These are phyloP conservation scores for Alviniconcha marisindica DNA, from an alignment of 1,140 invertebrate genomes.

Conservation along the genomic window DNA sequence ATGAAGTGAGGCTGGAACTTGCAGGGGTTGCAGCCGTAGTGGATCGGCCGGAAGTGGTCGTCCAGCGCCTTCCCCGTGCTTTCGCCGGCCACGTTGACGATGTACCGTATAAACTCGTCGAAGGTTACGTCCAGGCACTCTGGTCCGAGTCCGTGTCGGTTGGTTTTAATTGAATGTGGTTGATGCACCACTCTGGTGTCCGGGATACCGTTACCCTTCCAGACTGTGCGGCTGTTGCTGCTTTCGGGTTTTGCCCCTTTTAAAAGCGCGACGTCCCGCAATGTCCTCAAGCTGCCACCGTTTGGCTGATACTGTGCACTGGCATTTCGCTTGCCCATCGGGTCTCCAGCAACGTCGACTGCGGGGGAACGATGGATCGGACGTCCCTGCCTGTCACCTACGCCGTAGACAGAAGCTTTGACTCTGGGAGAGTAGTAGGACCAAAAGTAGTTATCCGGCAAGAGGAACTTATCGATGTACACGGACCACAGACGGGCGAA, in stretches of 20 bases:
- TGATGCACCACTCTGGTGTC: neutral
- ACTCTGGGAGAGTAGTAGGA: neutral
- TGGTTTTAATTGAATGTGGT: too few relatives aligned
- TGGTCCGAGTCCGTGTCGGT: too few relatives aligned
- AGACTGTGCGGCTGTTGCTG: neutral
- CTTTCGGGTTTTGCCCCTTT: neutral
- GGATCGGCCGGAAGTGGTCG: conserved; percentile 39
- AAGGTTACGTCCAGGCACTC: conserved; percentile 36
- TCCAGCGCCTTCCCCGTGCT: conserved; percentile 1
- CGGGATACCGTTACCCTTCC: neutral
- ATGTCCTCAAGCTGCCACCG: too few relatives aligned
- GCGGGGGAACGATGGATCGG: too few relatives aligned
- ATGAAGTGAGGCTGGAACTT: conserved; percentile 32
- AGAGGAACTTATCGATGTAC: conserved; percentile 44
- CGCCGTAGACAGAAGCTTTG: neutral
- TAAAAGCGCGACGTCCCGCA: too few relatives aligned
- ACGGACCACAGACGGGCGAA: conserved; percentile 45
- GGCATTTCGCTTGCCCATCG: neutral
- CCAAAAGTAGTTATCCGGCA: conserved; percentile 45
- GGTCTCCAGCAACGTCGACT: too few relatives aligned
- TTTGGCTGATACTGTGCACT: neutral
- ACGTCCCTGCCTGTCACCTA: neutral
- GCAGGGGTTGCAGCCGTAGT: conserved; percentile 44
- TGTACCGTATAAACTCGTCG: conserved; percentile 41
- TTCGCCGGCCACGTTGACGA: neutral